Conservation (phyloP, 2,797 vertebrate species). For the Mormyrus proboscirostris region DNA sequence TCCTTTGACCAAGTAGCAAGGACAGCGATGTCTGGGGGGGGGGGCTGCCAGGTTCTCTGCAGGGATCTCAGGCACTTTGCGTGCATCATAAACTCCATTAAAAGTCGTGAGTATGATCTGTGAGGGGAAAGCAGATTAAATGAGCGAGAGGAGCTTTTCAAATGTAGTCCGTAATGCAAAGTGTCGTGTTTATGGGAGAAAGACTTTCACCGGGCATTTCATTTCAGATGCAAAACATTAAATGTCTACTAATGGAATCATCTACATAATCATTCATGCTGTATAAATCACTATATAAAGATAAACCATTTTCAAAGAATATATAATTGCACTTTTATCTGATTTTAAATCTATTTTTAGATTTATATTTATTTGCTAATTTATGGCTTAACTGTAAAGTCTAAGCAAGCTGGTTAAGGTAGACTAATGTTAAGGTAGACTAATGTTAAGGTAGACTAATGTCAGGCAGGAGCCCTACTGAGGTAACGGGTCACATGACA, state of each 20-base stretch:
- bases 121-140: slow-evolving; percentile 12
- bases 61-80: not conserved
- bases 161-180: slow-evolving; percentile 11
- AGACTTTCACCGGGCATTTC: not conserved
- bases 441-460: not conserved
- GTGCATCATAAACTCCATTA: not conserved
- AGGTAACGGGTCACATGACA: not conserved
- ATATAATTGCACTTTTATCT: not conserved
- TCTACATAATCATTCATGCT: slow-evolving; percentile 16
- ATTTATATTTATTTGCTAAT: not conserved
- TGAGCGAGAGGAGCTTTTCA: not conserved
- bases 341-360: not conserved
- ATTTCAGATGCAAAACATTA: slow-evolving; percentile 1
- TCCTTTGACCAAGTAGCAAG: not conserved
- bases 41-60: not conserved
- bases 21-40: not conserved
- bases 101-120: not conserved
- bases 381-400: not conserved
- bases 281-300: slow-evolving; percentile 2
- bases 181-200: not conserved
- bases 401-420: not conserved
- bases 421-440: not conserved
- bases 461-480: not conserved
- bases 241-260: not conserved
- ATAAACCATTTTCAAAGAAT: not conserved